Evolutionary conservation across 2,797 vertebrate species (phyloP).

Genomic region (Hirundo rustica): DNA sequence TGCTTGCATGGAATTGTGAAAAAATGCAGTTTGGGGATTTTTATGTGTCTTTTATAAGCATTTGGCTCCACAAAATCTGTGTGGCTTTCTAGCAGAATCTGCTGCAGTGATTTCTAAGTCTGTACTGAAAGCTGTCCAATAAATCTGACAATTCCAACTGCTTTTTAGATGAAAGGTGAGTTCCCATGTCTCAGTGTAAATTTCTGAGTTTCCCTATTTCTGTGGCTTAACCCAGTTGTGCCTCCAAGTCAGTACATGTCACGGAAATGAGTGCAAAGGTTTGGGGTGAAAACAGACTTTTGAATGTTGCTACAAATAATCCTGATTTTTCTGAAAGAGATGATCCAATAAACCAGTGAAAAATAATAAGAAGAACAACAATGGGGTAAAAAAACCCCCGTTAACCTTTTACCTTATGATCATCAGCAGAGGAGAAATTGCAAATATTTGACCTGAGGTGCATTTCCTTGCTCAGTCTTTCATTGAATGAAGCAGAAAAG

Average conservation of each 20-base stretch:
- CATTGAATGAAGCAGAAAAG: not conserved
- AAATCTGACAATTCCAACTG: not conserved
- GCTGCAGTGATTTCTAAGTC: not conserved
- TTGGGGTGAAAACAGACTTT: not conserved
- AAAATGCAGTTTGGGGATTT: not conserved
- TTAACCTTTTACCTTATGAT: not conserved
- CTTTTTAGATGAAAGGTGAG: not conserved
- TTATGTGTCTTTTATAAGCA: not conserved
- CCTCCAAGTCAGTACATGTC: not conserved
- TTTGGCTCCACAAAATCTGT: not conserved
- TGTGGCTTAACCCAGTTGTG: not conserved
- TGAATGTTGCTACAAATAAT: not conserved
- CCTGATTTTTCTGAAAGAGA: not conserved
- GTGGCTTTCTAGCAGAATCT: constrained; percentile 10
- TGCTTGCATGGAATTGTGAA: not conserved
- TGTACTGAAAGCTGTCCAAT: not conserved
- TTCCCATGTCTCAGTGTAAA: not conserved
- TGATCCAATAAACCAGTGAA: not conserved
- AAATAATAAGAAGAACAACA: not conserved
- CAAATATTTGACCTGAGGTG: not conserved
- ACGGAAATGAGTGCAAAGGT: not conserved
- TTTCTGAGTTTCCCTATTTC: not conserved
- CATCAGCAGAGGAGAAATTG: not conserved
- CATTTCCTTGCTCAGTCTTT: not conserved
- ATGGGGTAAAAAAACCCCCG: rapidly evolving